Base-by-base conservation (phyloP, 2,113 vertebrate species). In the Neodon shergylaensis region DNA sequence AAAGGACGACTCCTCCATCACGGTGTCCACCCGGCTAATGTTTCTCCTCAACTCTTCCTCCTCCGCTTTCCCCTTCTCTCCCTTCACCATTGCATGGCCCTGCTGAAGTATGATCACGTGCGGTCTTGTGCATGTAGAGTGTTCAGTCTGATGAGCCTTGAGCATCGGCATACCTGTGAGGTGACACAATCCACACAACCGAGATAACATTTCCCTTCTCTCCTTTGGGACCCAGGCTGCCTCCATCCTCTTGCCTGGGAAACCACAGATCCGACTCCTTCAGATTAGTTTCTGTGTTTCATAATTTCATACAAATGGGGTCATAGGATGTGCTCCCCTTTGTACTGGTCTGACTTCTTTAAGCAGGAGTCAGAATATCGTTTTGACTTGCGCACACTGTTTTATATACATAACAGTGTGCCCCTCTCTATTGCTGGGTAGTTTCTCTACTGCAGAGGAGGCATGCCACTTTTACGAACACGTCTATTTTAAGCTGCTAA, bases 241-340 rank as follows among this genome's bases (percentile, higher is more conserved):
- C 68, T 86, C 70, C 10, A 0, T 72, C 42, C 76, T 49, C 47
- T 63, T 68, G n/a, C 54, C 16, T 39, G 49, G 11, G 36, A 66
- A 92, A 58, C 19, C 33, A 33, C n/a, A 24, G 54, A 52, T 73
- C 21, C 42, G 8, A 19, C 63, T 92, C 86, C 19, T 81, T 47
- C 31, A 42, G 22, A 61, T 94, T 77, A 74, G 24, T 49, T 84
- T 92, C 65, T 21, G 65, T 88, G 90, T 91, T 88, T 87, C 65
- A 88, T 47, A 74, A 88, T 61, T 33, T 63, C 61, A 73, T 93
- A 54, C 33, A 86, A 83, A 78, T 63, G 61, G 21, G 65, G 63
- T 73, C 13, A 70, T 89, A 47, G n/a, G n/a, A 4, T 21, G 11
- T 73, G 10, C 14, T 90, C 42, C 61, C 28, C 66, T 61, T 88